Evolutionary conservation across 2,797 vertebrate genomes (phyloP).

Genomic region (Echiichthys vipera): DNA sequence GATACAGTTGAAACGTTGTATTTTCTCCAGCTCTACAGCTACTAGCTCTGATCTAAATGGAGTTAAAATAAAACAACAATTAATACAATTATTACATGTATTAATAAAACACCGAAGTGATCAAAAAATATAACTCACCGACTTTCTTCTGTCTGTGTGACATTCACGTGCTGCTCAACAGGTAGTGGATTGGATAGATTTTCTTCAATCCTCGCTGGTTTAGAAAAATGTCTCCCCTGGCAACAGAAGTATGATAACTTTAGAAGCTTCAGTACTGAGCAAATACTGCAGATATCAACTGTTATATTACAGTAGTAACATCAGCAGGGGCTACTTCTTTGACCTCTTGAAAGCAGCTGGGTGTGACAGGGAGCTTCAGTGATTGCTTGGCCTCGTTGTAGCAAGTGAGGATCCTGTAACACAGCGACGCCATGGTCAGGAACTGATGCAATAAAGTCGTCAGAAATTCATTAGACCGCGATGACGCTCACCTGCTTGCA

Average conservation of each 20-base stretch:
- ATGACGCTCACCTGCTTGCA: slow-evolving; percentile 77
- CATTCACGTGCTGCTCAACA: slow-evolving; percentile 25
- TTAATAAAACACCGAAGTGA: neutral
- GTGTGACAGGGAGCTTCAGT: slow-evolving; percentile 48
- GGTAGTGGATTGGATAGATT: slow-evolving; percentile 3
- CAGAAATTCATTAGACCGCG: neutral
- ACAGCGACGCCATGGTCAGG: neutral
- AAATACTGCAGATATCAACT: neutral
- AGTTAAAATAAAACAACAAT: slow-evolving; percentile 5
- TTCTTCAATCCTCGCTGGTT: slow-evolving; percentile 30
- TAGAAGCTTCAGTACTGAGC: neutral
- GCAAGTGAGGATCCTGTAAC: slow-evolving; percentile 77
- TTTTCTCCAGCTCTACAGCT: slow-evolving; percentile 82
- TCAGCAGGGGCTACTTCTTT: neutral
- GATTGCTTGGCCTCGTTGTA: slow-evolving; percentile 72
- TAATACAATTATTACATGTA: neutral
- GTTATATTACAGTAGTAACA: neutral
- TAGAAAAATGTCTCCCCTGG: slow-evolving; percentile 50
- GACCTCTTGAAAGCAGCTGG: slow-evolving; percentile 78
- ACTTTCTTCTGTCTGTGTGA: slow-evolving; percentile 45
- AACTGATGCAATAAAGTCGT: neutral
- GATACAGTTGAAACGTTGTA: slow-evolving; percentile 85
- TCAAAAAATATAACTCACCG: slow-evolving; percentile 62
- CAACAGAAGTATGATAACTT: slow-evolving; percentile 17
- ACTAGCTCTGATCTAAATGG: slow-evolving; percentile 73